A percentile compares a stretch with the other conserved stretches of the same genome.
Conservation (phyloP, 2,888 invertebrate species). For the Apodemia mormo region DNA sequence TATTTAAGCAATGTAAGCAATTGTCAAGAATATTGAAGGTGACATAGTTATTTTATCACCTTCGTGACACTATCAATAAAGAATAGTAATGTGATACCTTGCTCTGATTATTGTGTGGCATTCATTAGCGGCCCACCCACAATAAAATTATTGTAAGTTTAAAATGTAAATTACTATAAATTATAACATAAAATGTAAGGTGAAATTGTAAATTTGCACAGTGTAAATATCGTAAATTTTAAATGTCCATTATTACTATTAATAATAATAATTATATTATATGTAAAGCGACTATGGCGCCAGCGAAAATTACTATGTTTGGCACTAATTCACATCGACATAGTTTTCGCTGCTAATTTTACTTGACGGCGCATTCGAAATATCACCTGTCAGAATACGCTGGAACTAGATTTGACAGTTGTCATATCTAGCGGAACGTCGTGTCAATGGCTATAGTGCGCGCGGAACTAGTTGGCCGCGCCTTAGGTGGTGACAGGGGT, state of each 20-base stretch:
- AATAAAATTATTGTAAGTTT: neutral
- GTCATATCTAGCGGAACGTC: no score
- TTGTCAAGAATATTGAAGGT: neutral
- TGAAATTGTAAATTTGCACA: neutral
- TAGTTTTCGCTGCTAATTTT: no score
- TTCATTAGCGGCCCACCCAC: neutral
- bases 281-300: no score
- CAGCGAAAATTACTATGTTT: no score
- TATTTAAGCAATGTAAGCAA: neutral
- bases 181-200: neutral
- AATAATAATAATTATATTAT: no score
- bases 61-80: slow-evolving; percentile 8
- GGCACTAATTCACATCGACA: no score
- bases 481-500: no score
- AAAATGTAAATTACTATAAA: neutral
- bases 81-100: slow-evolving; percentile 12
- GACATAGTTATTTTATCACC: neutral
- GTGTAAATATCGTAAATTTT: no score
- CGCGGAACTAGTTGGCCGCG: no score
- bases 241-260: no score
- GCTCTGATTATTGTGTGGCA: neutral
- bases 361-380: neutral
- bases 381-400: neutral
- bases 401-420: no score
- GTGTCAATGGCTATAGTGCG: no score